Evolutionary conservation across 2,797 vertebrate genomes (phyloP).

Genomic region (Lacerta bilineata): DNA sequence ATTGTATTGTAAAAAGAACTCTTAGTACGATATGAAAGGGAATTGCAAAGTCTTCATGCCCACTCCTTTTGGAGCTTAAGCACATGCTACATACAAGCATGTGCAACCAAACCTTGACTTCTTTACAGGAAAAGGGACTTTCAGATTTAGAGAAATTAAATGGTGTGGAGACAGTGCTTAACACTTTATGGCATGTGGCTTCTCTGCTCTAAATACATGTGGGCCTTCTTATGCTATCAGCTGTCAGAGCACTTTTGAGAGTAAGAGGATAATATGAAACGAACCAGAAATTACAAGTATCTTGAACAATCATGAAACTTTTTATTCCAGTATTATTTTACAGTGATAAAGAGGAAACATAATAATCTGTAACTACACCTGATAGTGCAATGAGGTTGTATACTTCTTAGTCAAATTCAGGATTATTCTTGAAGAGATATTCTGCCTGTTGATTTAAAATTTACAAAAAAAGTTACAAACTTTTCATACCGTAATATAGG

Average conservation of each 20-base stretch:
- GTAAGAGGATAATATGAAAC: background rate
- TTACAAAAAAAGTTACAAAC: constrained; percentile 25
- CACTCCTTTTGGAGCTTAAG: background rate
- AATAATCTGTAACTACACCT: background rate
- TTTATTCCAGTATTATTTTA: constrained; percentile 23
- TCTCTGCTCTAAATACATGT: background rate
- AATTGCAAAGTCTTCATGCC: background rate
- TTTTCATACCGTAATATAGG: background rate
- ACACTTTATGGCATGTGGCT: background rate
- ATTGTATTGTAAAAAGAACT: background rate
- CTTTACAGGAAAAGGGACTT: background rate
- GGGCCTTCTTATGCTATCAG: background rate
- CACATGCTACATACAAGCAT: background rate
- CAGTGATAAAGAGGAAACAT: constrained; percentile 7
- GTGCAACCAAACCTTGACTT: background rate
- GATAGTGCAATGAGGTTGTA: background rate
- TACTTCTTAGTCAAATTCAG: constrained; percentile 74
- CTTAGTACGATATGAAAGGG: background rate
- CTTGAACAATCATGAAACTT: background rate
- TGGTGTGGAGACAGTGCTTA: background rate
- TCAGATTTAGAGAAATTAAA: background rate
- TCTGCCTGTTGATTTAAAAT: constrained; percentile 87
- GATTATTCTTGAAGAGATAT: constrained; percentile 90
- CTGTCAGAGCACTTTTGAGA: background rate
- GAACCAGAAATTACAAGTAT: background rate